Base-by-base conservation (phyloP, 2,113 vertebrate species). In the Perca fluviatilis region DNA sequence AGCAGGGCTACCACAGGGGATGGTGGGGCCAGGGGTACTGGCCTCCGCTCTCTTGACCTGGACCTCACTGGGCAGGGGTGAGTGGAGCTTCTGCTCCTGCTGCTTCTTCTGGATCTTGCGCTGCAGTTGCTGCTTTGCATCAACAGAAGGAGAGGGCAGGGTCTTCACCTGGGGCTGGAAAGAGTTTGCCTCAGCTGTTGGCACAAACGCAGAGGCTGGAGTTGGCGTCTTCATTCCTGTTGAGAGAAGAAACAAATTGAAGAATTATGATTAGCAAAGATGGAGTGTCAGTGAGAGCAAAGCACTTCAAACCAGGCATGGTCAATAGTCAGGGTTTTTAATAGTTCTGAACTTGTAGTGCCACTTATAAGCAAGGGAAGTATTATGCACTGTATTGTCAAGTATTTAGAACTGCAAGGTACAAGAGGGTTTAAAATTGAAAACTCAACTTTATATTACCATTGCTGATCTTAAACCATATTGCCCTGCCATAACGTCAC, bases 61-160 rank as follows among this genome's bases (percentile, higher is more conserved):
- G 76, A 94, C 83, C 78, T 99, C 98, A 68, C 90, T 96, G 75
- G 97, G 97, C 89, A 99, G 94, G 69, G 98, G 98, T 53, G 98
- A 99, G 70, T 99, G 97, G 27, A 99, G 94, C 90, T 99, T 99
- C 94, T 99, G 98, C 91, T 99, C 98, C 75, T 99, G 98, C 91
- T 99, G 98, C 93, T 99, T 99, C 94, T 99, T 99, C 93, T 99
- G 98, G 89, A 99, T 99, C 94, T 99, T 99, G 46, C 98, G 96
- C 89, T 99, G 98, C 87, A 99, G 95, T 80, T 99, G 98, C 94
- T 99, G 98, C 91, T 99, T 99, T 89, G 98, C 98, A 88, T 99
- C 98, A 51, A 99, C 93, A 65, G 95, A 95, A 77, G 98, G 98
- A 60, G 98, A 99, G 18, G 97, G 95, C 92, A 99, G 93, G 80